Evolutionary conservation across 2,113 vertebrate species (phyloP).

Genomic region (Aix galericulata): DNA sequence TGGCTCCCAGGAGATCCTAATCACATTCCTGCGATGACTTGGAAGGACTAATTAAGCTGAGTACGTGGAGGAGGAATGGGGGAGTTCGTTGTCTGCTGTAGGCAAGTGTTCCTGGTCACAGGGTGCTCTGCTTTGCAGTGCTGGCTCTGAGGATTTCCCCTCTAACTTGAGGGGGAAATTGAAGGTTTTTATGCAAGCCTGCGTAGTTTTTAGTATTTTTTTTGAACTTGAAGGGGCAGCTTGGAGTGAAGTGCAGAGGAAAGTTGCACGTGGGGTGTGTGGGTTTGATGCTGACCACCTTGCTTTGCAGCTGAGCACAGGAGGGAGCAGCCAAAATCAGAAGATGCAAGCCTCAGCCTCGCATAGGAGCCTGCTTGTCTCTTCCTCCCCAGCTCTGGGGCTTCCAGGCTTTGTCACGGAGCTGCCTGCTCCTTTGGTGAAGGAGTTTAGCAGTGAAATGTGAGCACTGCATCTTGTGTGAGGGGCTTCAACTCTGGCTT

Average conservation of each 20-base stretch:
- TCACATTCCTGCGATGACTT: neutral
- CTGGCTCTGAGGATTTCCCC: neutral
- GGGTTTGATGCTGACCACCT: neutral
- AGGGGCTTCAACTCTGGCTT: neutral
- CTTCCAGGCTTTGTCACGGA: neutral
- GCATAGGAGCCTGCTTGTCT: neutral
- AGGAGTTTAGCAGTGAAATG: neutral
- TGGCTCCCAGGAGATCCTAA: neutral
- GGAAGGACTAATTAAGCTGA: neutral
- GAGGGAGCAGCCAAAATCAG: neutral
- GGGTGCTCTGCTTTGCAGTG: neutral
- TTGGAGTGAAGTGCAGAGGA: neutral
- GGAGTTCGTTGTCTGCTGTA: neutral
- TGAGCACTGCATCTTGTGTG: neutral
- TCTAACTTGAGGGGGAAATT: neutral
- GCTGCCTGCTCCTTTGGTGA: neutral
- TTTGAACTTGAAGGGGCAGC: neutral
- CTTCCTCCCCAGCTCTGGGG: neutral
- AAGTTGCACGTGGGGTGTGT: accelerated
- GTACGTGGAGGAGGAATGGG: neutral
- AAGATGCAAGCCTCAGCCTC: neutral
- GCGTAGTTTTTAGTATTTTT: neutral
- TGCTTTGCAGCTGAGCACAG: neutral
- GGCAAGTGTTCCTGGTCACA: neutral
- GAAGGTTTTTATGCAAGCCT: neutral